Percentiles rank a stretch among this genome's conserved stretches.
Evolutionary conservation across 2,113 vertebrate genomes (phyloP).

Genomic region (Platichthys flesus): DNA sequence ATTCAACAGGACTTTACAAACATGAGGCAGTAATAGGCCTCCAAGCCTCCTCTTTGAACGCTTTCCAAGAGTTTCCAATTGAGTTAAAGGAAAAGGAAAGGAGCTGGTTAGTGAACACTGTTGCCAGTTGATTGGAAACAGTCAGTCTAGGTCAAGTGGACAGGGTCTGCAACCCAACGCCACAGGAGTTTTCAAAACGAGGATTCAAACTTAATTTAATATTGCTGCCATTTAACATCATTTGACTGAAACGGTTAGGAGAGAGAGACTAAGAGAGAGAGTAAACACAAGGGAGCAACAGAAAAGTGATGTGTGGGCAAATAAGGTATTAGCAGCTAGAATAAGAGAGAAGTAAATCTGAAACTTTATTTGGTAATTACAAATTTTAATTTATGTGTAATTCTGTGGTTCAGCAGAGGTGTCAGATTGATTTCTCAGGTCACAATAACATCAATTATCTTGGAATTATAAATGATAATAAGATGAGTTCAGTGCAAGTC

Average conservation of each 20-base stretch:
- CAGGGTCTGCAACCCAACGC: neutral
- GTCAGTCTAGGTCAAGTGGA: neutral
- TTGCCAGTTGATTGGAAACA: neutral
- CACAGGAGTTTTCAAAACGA: neutral
- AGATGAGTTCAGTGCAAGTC: neutral
- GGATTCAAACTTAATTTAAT: neutral
- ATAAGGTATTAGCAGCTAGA: neutral
- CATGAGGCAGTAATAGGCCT: neutral
- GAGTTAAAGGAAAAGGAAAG: constrained; percentile 1
- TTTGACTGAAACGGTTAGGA: constrained; percentile 2
- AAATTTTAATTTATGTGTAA: neutral
- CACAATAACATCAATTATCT: neutral
- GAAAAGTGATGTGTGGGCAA: constrained; percentile 49
- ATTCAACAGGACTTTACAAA: constrained; percentile 29
- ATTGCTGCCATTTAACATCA: neutral
- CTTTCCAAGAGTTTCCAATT: neutral
- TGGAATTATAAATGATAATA: neutral
- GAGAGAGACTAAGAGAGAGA: neutral
- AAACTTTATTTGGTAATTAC: constrained; percentile 40
- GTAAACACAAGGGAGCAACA: neutral
- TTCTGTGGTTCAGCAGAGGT: constrained; percentile 2
- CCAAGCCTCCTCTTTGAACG: neutral
- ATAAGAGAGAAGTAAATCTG: constrained; percentile 20
- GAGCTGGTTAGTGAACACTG: neutral
- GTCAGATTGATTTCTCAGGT: neutral